These are phyloP conservation scores for Lepisosteus oculatus DNA, from an alignment of 2,113 vertebrate species.

Conservation along the genomic window DNA sequence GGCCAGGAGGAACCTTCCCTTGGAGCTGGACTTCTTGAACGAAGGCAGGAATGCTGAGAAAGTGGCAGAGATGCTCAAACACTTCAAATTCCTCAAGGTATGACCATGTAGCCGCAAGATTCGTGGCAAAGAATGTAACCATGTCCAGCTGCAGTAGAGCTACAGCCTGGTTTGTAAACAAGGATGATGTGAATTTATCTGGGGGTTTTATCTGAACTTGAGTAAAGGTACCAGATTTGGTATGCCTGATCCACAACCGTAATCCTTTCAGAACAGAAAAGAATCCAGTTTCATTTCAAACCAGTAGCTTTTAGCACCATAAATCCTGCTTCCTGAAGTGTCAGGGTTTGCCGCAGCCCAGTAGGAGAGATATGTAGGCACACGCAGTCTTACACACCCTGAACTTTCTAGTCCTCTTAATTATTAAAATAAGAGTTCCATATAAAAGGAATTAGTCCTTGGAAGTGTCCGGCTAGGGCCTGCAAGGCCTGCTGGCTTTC, in stretches of 20 bases:
- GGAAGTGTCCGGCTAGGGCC: conserved; percentile 1
- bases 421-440: conserved; percentile 6
- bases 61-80: conserved; percentile 78
- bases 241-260: conserved; percentile 4
- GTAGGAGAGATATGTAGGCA: too few relatives aligned
- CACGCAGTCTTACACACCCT: not conserved
- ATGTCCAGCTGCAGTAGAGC: too few relatives aligned
- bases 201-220: not conserved
- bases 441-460: not conserved
- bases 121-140: too few relatives aligned
- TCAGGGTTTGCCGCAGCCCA: too few relatives aligned
- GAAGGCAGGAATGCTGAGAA: conserved; percentile 92
- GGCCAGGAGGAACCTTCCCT: conserved; percentile 92
- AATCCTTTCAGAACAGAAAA: conserved; percentile 16
- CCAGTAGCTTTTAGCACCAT: too few relatives aligned
- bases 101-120: not conserved
- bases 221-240: not conserved
- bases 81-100: conserved; percentile 86
- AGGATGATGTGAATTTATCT: too few relatives aligned
- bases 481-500: conserved; percentile 12
- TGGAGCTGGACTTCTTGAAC: conserved; percentile 92
- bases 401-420: conserved; percentile 1
- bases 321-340: too few relatives aligned
- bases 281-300: too few relatives aligned
- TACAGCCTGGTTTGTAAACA: too few relatives aligned